phyloP scores from a whole-genome alignment of 2,888 invertebrate genomes.

The Epinotia ramella region DNA sequence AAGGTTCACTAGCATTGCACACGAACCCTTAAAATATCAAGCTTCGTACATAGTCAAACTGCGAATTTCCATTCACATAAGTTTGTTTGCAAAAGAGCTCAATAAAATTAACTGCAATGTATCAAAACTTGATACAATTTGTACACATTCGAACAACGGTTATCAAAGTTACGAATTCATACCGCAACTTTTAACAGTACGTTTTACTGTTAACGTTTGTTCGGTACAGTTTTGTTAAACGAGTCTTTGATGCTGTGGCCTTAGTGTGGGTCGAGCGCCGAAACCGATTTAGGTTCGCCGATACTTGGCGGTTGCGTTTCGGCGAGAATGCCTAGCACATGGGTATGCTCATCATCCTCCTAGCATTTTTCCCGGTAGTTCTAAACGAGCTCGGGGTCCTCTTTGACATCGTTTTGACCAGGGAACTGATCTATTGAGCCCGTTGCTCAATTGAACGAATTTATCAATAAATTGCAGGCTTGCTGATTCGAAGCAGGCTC shows the following conservation, averaged over 20 bases:
- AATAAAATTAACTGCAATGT: constrained; percentile 31
- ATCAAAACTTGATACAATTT: constrained; percentile 39
- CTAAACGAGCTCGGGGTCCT: too few relatives aligned
- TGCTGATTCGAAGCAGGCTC: too few relatives aligned
- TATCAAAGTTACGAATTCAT: constrained; percentile 43
- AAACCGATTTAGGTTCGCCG: constrained; percentile 15
- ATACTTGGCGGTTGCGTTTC: neutral
- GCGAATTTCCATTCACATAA: neutral
- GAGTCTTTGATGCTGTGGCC: constrained; percentile 42
- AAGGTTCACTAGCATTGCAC: neutral
- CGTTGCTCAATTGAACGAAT: too few relatives aligned
- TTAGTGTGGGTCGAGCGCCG: neutral
- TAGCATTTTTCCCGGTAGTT: neutral
- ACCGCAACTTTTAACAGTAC: constrained; percentile 36
- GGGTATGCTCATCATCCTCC: too few relatives aligned
- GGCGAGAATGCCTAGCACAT: neutral
- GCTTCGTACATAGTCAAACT: neutral
- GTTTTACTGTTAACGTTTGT: constrained; percentile 43
- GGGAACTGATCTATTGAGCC: too few relatives aligned
- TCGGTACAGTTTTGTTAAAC: constrained; percentile 44
- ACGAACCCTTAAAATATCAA: neutral
- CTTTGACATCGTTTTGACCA: too few relatives aligned
- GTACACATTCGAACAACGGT: constrained; percentile 14
- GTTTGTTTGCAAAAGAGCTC: constrained; percentile 1
- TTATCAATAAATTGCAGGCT: too few relatives aligned